phyloP scores from a whole-genome alignment of 2,888 invertebrate genomes.

The Chymomyza caudatula region DNA sequence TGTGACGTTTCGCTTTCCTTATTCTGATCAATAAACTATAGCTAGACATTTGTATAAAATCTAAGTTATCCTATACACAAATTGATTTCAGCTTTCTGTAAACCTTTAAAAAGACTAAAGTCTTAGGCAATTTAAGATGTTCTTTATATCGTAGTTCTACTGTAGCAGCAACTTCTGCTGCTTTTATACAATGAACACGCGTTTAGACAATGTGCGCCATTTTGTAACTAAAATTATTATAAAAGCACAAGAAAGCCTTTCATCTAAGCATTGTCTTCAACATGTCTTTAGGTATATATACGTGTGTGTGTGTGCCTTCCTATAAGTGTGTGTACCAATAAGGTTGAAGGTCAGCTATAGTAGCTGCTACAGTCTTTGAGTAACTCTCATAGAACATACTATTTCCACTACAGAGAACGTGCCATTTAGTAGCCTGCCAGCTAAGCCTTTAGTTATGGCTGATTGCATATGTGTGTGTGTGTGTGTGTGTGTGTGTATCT shows the following conservation, averaged over 20 bases:
- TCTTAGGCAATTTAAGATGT: too few species aligned
- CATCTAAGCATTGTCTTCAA: conserved; percentile 7
- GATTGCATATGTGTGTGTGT: conserved; percentile 7
- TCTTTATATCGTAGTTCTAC: neutral
- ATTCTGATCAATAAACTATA: too few species aligned
- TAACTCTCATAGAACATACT: conserved; percentile 5
- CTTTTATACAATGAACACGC: conserved; percentile 32
- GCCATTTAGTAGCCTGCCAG: conserved; percentile 17
- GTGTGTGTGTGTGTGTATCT: conserved; percentile 10
- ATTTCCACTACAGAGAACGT: conserved; percentile 14
- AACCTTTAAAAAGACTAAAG: too few species aligned
- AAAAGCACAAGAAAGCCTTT: conserved; percentile 36
- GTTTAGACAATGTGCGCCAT: conserved; percentile 53
- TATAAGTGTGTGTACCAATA: neutral
- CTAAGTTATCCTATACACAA: too few species aligned
- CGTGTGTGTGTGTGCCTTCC: neutral
- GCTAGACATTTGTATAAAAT: too few species aligned
- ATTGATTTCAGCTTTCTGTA: too few species aligned
- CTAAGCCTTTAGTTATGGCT: neutral
- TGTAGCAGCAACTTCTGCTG: neutral
- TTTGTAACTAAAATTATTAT: conserved; percentile 59
- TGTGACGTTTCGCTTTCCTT: too few species aligned
- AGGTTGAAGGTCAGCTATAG: conserved; percentile 20
- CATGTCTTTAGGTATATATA: neutral
- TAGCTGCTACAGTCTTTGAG: conserved; percentile 5